A percentile compares a stretch with the other conserved stretches of the same genome.
These are phyloP conservation scores for Phthorimaea operculella DNA, from an alignment of 1,140 invertebrate species.

Conservation along the genomic window DNA sequence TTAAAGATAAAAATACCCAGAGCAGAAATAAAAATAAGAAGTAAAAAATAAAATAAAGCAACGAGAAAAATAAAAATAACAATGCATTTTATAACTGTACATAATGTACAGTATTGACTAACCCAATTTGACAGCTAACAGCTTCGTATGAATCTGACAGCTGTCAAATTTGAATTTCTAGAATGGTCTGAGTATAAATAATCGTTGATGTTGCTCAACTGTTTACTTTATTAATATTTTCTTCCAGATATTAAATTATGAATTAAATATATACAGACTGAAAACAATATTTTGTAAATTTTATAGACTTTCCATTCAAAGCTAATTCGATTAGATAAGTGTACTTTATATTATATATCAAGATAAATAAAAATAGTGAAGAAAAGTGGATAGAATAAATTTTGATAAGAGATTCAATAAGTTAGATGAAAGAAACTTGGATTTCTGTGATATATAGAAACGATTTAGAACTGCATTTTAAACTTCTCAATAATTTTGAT, in stretches of 20 bases:
- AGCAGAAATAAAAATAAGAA: too few relatives aligned
- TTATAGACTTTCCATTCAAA: slow-evolving; percentile 17
- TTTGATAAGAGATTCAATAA: slow-evolving; percentile 15
- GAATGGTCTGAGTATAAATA: too few relatives aligned
- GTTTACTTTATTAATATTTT: too few relatives aligned
- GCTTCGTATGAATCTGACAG: too few relatives aligned
- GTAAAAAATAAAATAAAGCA: too few relatives aligned
- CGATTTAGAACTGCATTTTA: slow-evolving; percentile 21
- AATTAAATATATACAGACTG: slow-evolving; percentile 23
- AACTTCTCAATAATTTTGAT: background rate
- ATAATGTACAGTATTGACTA: too few relatives aligned
- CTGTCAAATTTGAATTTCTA: too few relatives aligned
- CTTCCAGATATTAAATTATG: slow-evolving; percentile 17
- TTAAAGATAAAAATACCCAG: too few relatives aligned
- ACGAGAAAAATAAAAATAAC: too few relatives aligned
- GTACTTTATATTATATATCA: background rate
- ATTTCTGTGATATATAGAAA: slow-evolving; percentile 38
- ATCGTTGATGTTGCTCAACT: too few relatives aligned
- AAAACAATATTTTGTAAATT: slow-evolving; percentile 29
- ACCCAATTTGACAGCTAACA: too few relatives aligned
- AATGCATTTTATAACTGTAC: too few relatives aligned
- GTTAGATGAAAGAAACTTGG: slow-evolving; percentile 22
- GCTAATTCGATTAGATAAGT: background rate
- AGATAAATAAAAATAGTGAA: slow-evolving; percentile 8
- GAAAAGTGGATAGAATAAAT: slow-evolving; percentile 21